A percentile compares a stretch with the other conserved stretches of the same genome.
Evolutionary conservation across 2,888 invertebrate species (phyloP).

Genomic region (Automeris io): DNA sequence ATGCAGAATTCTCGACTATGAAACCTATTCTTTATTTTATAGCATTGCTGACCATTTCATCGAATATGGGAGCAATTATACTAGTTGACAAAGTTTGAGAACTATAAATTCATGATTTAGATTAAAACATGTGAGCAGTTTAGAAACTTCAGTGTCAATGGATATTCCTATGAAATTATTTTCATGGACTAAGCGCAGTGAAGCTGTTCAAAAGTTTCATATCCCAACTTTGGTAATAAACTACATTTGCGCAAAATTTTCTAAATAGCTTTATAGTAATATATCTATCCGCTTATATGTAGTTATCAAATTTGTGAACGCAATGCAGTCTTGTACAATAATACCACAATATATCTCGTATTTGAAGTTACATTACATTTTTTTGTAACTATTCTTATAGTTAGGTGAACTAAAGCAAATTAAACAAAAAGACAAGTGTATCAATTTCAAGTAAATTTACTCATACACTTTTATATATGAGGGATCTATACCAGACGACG

Average conservation of each 20-base stretch:
- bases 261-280: background rate
- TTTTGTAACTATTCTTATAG: too few species aligned
- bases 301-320: too few species aligned
- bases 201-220: constrained; percentile 21
- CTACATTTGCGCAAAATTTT: constrained; percentile 15
- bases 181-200: constrained; percentile 23
- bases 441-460: too few species aligned
- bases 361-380: too few species aligned
- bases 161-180: constrained; percentile 22
- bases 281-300: background rate
- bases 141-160: constrained; percentile 20
- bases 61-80: background rate
- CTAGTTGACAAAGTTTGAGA: constrained; percentile 16
- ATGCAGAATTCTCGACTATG: too few species aligned
- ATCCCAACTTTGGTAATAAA: constrained; percentile 23
- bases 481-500: too few species aligned
- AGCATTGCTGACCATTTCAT: background rate
- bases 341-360: too few species aligned
- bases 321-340: too few species aligned
- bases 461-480: too few species aligned
- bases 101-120: constrained; percentile 24
- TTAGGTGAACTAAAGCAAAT: too few species aligned
- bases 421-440: too few species aligned
- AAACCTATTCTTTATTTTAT: too few species aligned
- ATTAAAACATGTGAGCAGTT: constrained; percentile 20